Evolutionary conservation across 2,797 vertebrate species (phyloP), one percentile per base, ranked within the genome.

Genomic region (Otolemur crassicaudatus): DNA sequence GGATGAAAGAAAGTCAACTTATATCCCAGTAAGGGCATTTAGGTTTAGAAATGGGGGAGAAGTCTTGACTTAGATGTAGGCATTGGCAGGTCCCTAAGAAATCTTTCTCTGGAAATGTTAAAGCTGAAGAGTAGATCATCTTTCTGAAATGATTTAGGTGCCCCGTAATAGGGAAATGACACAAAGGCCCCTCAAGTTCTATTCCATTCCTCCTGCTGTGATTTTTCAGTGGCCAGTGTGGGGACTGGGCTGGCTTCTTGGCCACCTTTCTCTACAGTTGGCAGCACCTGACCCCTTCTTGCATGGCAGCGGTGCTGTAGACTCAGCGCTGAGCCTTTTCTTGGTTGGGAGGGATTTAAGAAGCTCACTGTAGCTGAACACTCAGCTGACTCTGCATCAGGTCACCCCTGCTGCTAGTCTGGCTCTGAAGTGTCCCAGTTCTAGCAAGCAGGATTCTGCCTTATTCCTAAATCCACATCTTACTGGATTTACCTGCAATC

Each of bases 401-500:
- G 46, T 91, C 72, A 82, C 49, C 40, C 60, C 23, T 82, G 58
- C 60, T 17, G 92, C 88, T 77, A 91, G 53, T 34, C 83, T 90
- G 94, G 31, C 80, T 94, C 81, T 31, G 70, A 89, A 49, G 61
- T 29, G 31, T 53, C 72, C 86, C 91, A 94, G 25, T 95, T 95
- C 92, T 29, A 82, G 72, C 37, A 40, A 93, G 91, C 19, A 9
- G 61, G 56, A 73, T 60, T 75, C 67, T 67, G 67, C 19, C 49
- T 84, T 58, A 31, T 53, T 87, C 46, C 29, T 16, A 73, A 93
- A 23, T 43, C 67, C 31, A 40, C 13, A 1, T 88, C 17, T 96
- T 60, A 69, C 43, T 79, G 80, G 65, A 73, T 89, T 95, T 65
- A 77, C 79, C 25, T 73, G 91, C 93, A 93, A 96, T 87, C 70